phyloP scores from a whole-genome alignment of 35 echinoderm and acorn worm species.

The Apostichopus parvimensis region DNA sequence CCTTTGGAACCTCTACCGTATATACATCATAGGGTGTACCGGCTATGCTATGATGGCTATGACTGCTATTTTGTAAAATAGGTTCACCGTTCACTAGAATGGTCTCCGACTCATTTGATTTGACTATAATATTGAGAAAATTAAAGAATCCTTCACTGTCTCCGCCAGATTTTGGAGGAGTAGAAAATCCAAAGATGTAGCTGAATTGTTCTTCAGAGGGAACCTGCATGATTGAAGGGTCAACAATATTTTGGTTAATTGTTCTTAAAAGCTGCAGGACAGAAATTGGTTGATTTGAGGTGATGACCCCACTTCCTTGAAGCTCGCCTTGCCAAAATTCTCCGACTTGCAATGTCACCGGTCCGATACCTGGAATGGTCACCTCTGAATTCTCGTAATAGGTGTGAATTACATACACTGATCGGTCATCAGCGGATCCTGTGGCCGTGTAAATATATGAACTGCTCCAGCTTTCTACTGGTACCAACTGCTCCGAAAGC shows the following conservation, averaged over 20 bases:
- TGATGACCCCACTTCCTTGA: slow-evolving; percentile 48
- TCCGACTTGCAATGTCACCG: slow-evolving; percentile 21
- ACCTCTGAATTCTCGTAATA: slow-evolving; percentile 55
- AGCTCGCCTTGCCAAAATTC: slow-evolving; percentile 63
- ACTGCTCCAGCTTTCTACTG: slow-evolving; percentile 68
- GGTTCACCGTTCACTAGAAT: no score
- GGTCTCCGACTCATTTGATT: no score
- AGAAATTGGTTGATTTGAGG: slow-evolving; percentile 46
- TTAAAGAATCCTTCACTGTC: no score
- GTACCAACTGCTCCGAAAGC: slow-evolving; percentile 65
- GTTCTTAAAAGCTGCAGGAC: slow-evolving; percentile 55
- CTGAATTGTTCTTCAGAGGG: slow-evolving; percentile 69
- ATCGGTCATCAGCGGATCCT: background rate
- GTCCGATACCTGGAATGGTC: slow-evolving; percentile 24
- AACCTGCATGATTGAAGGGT: slow-evolving; percentile 71
- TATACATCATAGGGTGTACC: no score
- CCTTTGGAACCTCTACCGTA: no score
- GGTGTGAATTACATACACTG: slow-evolving; percentile 54
- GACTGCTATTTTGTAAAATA: no score
- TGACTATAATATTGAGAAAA: no score
- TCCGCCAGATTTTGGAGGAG: slow-evolving; percentile 61
- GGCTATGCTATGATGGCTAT: no score
- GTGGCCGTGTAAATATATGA: slow-evolving; percentile 62
- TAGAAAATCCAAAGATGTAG: slow-evolving; percentile 66
- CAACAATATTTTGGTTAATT: slow-evolving; percentile 49